phyloP scores from a whole-genome alignment of 2,113 vertebrate species.

The human region DNA sequence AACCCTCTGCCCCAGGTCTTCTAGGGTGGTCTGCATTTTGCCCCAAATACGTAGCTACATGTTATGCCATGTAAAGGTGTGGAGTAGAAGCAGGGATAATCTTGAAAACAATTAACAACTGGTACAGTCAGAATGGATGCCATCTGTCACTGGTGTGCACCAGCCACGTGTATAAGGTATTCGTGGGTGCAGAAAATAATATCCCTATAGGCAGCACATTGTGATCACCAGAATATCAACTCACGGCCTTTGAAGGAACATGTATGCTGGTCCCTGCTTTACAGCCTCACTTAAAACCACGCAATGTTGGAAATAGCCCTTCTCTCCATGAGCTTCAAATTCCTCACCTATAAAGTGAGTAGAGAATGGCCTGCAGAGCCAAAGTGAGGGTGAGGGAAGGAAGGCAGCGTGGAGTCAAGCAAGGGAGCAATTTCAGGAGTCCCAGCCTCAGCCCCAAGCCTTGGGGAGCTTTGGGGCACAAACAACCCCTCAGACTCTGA shows the following conservation, averaged over 20 bases:
- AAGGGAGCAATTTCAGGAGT: not conserved
- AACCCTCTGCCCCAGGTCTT: not conserved
- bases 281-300: not conserved
- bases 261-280: not conserved
- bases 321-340: not conserved
- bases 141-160: not conserved
- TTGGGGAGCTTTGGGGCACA: not conserved
- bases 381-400: not conserved
- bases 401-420: not conserved
- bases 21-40: not conserved
- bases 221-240: not conserved
- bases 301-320: not conserved
- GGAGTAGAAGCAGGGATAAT: not conserved
- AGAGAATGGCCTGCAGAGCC: not conserved
- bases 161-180: no score
- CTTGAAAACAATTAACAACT: not conserved
- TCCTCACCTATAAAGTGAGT: not conserved
- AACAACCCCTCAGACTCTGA: not conserved
- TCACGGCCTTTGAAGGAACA: not conserved
- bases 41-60: not conserved
- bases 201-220: fast-evolving
- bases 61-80: not conserved
- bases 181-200: fast-evolving
- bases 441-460: not conserved
- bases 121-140: not conserved